These are phyloP conservation scores for Tuta absoluta DNA, from an alignment of 2,888 invertebrate species.

Conservation along the genomic window DNA sequence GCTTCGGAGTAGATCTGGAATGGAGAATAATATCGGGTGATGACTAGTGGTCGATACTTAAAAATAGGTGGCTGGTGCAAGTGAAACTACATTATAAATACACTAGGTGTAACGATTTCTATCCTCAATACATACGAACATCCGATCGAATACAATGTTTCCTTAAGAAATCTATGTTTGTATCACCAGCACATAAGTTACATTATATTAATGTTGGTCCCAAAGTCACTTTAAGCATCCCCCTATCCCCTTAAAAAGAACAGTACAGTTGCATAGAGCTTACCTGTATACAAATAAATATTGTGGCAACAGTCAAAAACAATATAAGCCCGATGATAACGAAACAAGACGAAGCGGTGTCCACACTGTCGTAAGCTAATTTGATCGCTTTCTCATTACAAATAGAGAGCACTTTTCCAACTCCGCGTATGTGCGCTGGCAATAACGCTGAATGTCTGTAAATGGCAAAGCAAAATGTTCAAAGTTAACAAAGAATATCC, in stretches of 20 bases:
- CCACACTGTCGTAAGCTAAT: conserved; percentile 87
- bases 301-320: conserved; percentile 87
- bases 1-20: conserved; percentile 95
- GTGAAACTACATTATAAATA: no score
- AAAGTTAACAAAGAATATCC: conserved; percentile 20
- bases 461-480: conserved; percentile 31
- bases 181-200: background rate
- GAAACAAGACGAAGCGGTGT: conserved; percentile 91
- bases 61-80: no score
- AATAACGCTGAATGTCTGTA: conserved; percentile 83
- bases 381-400: conserved; percentile 83
- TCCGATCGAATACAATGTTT: no score
- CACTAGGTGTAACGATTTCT: no score
- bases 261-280: conserved; percentile 23
- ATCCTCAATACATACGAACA: no score
- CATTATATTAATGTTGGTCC: no score
- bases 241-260: no score
- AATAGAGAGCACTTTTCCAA: conserved; percentile 85
- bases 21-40: conserved; percentile 20
- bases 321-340: conserved; percentile 93
- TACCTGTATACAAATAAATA: conserved; percentile 93
- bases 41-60: no score
- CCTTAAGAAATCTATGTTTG: background rate
- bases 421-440: conserved; percentile 89
- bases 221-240: no score